Evolutionary conservation across 2,113 vertebrate genomes (phyloP), one percentile per base, ranked within the genome.

Genomic region (Cinclus mexicanus): DNA sequence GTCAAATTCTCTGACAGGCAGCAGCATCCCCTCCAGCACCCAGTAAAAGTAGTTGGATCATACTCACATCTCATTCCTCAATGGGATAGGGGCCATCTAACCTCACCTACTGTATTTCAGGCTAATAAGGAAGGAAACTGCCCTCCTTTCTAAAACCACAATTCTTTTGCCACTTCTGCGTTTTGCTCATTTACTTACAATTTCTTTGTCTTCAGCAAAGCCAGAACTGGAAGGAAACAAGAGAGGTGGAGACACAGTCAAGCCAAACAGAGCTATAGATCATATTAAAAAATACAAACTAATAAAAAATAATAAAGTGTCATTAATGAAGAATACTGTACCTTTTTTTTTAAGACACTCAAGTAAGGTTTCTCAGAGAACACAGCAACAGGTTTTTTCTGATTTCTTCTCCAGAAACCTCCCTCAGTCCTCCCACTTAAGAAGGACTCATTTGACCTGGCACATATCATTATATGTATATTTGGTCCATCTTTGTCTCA

Each of bases 381-480:
- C 18, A 28, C 7, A 26, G 37, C 35, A 35, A 35, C 1, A 6
- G 11, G 2, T 7, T 20, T 59, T 33, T 53, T 25, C 33, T 17
- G 2, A 29, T 33, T 69, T 61, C 31, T 57, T 41, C 60, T 57
- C 60, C 69, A 69, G 78, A 84, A 69, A 52, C 26, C 10, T 52
- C n/a, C 12, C 25, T 39, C 55, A 26, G 55, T 50, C n/a, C 10
- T 39, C 29, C 37, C 29, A 19, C 35, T 21, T 22, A 10, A 39
- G 11, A 22, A n/a, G 28, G 25, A 50, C 16, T 44, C 17, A 2
- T 20, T 37, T 0, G 1, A 35, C 28, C 47, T 7, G 4, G 41
- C 33, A 29, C 31, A 46, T 22, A 35, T 5, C 4, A 6, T 8
- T 44, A 0, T 1, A 23, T 2, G 29, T 20, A 31, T 7, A 15